A percentile compares a stretch with the other conserved stretches of the same genome.
Evolutionary conservation across 2,797 vertebrate genomes (phyloP).

Genomic region (Sciurus vulgaris): DNA sequence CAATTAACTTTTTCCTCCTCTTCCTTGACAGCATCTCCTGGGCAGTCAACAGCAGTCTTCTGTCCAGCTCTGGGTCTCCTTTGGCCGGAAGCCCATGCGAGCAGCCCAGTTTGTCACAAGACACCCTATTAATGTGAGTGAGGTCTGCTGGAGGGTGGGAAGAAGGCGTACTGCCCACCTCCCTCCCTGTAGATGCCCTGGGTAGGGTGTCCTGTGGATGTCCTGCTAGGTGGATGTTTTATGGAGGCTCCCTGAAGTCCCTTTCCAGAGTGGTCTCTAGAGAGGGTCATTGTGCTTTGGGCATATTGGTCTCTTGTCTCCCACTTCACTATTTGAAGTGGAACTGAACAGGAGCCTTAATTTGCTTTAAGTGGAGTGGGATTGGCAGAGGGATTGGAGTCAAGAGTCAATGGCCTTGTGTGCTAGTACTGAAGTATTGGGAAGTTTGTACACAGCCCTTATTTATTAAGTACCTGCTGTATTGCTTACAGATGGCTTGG

Average conservation of each 20-base stretch:
- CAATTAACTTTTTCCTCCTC: constrained; percentile 18
- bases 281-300: neutral
- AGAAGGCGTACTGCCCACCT: neutral
- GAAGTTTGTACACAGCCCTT: neutral
- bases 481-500: neutral
- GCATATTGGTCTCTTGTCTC: neutral
- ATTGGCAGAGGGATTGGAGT: neutral
- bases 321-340: neutral
- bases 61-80: constrained; percentile 98
- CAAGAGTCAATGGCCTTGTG: neutral
- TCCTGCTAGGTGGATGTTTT: neutral
- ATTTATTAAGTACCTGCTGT: neutral
- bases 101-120: constrained; percentile 97
- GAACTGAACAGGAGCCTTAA: neutral
- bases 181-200: neutral
- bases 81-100: constrained; percentile 97
- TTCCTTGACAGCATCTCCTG: constrained; percentile 88
- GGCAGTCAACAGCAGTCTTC: constrained; percentile 91
- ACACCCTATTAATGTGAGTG: constrained; percentile 96
- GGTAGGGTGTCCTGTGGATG: neutral
- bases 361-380: neutral
- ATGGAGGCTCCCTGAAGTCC: neutral
- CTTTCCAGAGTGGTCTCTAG: neutral
- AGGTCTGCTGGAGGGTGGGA: neutral
- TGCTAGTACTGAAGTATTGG: neutral